Evolutionary conservation across 2,113 vertebrate genomes (phyloP).

Genomic region (Haplochromis vanheusdeni): DNA sequence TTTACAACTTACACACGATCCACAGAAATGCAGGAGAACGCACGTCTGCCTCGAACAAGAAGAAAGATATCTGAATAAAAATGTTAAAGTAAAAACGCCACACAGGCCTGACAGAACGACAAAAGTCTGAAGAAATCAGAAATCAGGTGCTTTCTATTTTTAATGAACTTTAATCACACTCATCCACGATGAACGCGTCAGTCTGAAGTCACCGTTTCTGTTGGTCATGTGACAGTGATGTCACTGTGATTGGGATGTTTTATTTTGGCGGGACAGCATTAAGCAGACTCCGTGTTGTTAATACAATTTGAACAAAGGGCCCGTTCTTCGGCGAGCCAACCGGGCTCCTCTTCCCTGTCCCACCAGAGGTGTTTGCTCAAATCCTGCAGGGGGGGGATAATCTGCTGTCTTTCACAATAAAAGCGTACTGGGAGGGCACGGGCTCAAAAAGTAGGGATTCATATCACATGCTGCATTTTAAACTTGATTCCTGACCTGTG

Average conservation of each 20-base stretch:
- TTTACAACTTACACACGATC: not conserved
- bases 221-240: not conserved
- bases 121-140: not conserved
- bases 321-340: slow-evolving; percentile 79
- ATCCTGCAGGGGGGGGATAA: slow-evolving; percentile 70
- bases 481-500: slow-evolving; percentile 59
- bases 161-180: not conserved
- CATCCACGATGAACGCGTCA: not conserved
- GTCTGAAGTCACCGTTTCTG: not conserved
- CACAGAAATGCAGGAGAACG: not conserved
- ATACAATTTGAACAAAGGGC: slow-evolving; percentile 81
- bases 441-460: slow-evolving; percentile 82
- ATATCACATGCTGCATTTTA: slow-evolving; percentile 83
- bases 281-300: slow-evolving; percentile 68
- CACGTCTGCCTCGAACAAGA: not conserved
- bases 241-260: not conserved
- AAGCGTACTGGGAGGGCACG: slow-evolving; percentile 63
- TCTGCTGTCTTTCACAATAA: slow-evolving; percentile 64
- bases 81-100: not conserved
- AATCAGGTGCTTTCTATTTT: not conserved
- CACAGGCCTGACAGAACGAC: not conserved
- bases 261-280: not conserved
- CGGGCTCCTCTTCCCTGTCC: slow-evolving; percentile 79
- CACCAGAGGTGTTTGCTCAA: slow-evolving; percentile 86
- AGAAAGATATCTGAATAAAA: not conserved